phyloP scores from a whole-genome alignment of 2,888 invertebrate species.

The Zootermopsis nevadensis region DNA sequence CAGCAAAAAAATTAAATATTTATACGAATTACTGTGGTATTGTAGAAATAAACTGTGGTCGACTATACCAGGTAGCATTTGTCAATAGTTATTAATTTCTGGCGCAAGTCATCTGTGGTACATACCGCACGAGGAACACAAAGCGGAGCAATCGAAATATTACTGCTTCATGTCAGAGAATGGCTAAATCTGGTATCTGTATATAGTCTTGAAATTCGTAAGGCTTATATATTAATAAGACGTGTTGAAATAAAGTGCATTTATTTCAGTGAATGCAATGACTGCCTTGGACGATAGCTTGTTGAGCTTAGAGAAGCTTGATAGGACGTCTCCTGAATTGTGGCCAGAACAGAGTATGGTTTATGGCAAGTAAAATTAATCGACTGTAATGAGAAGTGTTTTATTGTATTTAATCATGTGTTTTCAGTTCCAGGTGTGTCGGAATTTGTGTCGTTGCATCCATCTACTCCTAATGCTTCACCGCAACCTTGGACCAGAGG shows the following conservation, averaged over 20 bases:
- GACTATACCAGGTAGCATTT: no score
- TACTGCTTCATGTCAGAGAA: background rate
- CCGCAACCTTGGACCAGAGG: slow-evolving; percentile 74
- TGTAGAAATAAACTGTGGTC: no score
- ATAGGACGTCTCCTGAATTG: slow-evolving; percentile 93
- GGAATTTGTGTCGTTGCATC: slow-evolving; percentile 80
- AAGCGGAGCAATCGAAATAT: background rate
- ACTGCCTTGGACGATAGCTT: slow-evolving; percentile 76
- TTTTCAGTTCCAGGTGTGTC: slow-evolving; percentile 87
- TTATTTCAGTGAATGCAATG: slow-evolving; percentile 48
- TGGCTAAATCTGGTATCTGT: slow-evolving; percentile 4
- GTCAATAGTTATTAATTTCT: no score
- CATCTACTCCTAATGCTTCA: slow-evolving; percentile 70
- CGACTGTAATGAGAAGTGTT: background rate
- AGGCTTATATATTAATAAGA: no score
- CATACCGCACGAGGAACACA: no score
- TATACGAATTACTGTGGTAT: no score
- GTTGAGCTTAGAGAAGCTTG: slow-evolving; percentile 89
- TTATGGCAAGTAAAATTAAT: background rate
- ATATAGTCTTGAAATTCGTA: background rate
- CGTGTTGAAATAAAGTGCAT: background rate
- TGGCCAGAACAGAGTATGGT: slow-evolving; percentile 95
- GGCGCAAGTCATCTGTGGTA: no score
- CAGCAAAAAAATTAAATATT: no score
- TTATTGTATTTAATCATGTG: background rate